These are phyloP conservation scores for Latheticus oryzae DNA, from an alignment of 2,888 invertebrate species.

Conservation along the genomic window DNA sequence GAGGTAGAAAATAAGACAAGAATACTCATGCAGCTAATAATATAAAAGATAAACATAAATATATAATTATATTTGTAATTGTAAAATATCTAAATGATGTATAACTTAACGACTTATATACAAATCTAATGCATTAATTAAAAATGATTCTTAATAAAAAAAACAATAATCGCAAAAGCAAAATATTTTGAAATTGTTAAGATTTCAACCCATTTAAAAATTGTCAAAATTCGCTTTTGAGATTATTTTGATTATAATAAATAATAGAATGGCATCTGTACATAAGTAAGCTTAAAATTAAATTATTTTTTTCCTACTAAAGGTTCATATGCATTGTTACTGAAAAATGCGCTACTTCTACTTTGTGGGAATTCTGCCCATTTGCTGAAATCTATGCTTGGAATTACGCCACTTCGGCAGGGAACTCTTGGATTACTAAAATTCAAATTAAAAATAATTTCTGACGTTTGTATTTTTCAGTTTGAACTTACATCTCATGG, in stretches of 20 bases:
- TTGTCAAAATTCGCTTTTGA: conserved; percentile 7
- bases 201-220: too few relatives aligned
- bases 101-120: too few relatives aligned
- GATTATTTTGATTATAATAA: conserved; percentile 24
- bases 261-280: conserved; percentile 33
- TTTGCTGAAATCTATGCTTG: conserved; percentile 87
- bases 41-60: too few relatives aligned
- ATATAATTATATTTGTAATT: too few relatives aligned
- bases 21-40: too few relatives aligned
- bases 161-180: too few relatives aligned
- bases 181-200: too few relatives aligned
- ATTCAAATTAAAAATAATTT: neutral
- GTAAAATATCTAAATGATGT: too few relatives aligned
- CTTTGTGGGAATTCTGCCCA: conserved; percentile 78
- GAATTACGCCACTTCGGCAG: conserved; percentile 88
- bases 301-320: conserved; percentile 23
- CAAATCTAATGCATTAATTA: too few relatives aligned
- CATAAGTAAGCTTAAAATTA: conserved; percentile 14
- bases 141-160: too few relatives aligned
- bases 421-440: conserved; percentile 91
- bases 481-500: conserved; percentile 85
- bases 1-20: too few relatives aligned
- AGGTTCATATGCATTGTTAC: conserved; percentile 8
- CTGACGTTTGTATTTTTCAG: neutral
- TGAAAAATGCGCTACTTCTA: conserved; percentile 4